phyloP scores from a whole-genome alignment of 1,140 invertebrate species.

The Chrysopa pallens region DNA sequence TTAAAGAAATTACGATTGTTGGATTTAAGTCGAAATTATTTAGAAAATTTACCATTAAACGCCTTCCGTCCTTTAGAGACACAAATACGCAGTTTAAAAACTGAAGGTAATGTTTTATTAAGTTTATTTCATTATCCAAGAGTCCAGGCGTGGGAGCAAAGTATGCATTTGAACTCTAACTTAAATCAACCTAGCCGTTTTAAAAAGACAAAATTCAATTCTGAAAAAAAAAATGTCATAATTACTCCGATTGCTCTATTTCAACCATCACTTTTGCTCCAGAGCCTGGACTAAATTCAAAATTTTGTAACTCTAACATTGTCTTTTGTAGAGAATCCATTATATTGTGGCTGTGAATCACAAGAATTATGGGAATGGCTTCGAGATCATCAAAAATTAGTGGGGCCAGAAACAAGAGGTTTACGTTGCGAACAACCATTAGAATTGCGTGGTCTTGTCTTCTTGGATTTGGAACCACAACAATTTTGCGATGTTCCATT shows the following conservation, averaged over 20 bases:
- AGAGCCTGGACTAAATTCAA: too few relatives aligned
- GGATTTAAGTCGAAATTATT: slow-evolving; percentile 68
- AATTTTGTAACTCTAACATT: too few relatives aligned
- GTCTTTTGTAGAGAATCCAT: slow-evolving; percentile 64
- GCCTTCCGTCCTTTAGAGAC: slow-evolving; percentile 60
- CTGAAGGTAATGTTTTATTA: slow-evolving; percentile 69
- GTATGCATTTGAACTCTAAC: too few relatives aligned
- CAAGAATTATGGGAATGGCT: slow-evolving; percentile 80
- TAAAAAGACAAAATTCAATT: too few relatives aligned
- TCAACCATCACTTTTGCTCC: too few relatives aligned
- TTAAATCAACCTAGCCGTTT: too few relatives aligned
- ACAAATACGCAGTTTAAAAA: slow-evolving; percentile 52
- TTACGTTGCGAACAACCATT: slow-evolving; percentile 62
- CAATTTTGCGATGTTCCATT: slow-evolving; percentile 67
- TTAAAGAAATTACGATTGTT: slow-evolving; percentile 60
- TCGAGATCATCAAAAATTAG: slow-evolving; percentile 59
- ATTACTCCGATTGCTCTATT: too few relatives aligned
- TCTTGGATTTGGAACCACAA: slow-evolving; percentile 57
- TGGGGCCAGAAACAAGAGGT: slow-evolving; percentile 29
- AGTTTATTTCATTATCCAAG: too few relatives aligned
- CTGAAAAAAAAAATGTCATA: too few relatives aligned
- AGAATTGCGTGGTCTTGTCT: slow-evolving; percentile 51
- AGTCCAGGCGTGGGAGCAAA: too few relatives aligned
- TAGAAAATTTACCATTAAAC: slow-evolving; percentile 61
- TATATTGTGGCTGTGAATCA: slow-evolving; percentile 65